Base-by-base conservation (phyloP, 2,888 invertebrate genomes). In the Syritta pipiens region DNA sequence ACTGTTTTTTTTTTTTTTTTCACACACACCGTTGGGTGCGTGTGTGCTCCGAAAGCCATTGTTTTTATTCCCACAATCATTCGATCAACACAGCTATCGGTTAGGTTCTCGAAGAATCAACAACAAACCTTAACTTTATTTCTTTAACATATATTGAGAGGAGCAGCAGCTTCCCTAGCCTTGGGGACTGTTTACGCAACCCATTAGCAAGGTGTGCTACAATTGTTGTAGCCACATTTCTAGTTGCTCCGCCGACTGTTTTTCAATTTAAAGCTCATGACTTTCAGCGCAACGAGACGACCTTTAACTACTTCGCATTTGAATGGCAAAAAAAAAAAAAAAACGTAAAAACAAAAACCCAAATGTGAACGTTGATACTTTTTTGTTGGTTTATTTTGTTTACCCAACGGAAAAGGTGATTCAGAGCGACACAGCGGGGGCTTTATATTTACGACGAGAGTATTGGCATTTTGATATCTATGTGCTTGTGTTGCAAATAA, bases 121-220 rank as follows among this genome's bases (percentile, higher is more conserved):
- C n/a, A 35, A 10, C 17, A n/a, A n/a, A n/a, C n/a, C n/a, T n/a
- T n/a, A n/a, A n/a, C n/a, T n/a, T n/a, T n/a, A n/a, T n/a, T n/a
- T n/a, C n/a, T n/a, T n/a, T n/a, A n/a, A n/a, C n/a, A n/a, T n/a
- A n/a, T n/a, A n/a, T n/a, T n/a, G n/a, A n/a, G n/a, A n/a, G n/a
- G n/a, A n/a, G n/a, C n/a, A n/a, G n/a, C n/a, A n/a, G n/a, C n/a
- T n/a, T n/a, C n/a, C n/a, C n/a, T n/a, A n/a, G n/a, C n/a, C n/a
- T n/a, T n/a, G n/a, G n/a, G n/a, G n/a, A n/a, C 59, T 44, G 37
- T 49, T 76, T 69, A 42, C 60, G 68, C 75, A 76, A 76, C 3
- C 63, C 9, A 63, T 69, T 51, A 51, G 57, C 69, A 76, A 76
- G 69, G 69, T 76, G 62, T 63, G 69, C 60, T 53, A n/a, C 17